Percentiles rank a stretch among this genome's conserved stretches.
Conservation (phyloP, 2,113 vertebrate species). For the Callithrix jacchus region DNA sequence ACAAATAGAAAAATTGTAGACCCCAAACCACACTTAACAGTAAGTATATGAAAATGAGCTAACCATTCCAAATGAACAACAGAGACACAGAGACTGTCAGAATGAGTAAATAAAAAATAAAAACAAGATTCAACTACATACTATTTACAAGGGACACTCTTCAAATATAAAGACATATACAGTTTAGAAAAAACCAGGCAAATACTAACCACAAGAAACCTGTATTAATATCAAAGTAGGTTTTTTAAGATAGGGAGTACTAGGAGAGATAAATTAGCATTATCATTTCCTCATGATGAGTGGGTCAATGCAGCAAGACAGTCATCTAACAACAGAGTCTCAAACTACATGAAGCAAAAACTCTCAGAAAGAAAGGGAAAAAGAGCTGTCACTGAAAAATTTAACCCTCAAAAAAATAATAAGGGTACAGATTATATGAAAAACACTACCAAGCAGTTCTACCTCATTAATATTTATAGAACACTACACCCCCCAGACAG, state of each 20-base stretch:
- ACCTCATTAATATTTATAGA: slow-evolving; percentile 5
- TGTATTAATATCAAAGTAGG: background rate
- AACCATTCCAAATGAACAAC: background rate
- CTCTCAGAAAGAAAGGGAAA: background rate
- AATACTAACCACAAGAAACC: background rate
- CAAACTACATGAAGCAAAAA: background rate
- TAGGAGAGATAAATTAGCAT: background rate
- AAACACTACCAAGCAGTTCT: background rate
- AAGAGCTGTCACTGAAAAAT: background rate
- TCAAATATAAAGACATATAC: background rate
- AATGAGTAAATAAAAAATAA: background rate
- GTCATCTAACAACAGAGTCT: background rate
- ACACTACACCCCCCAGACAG: background rate
- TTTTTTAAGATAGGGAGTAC: background rate
- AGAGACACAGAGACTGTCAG: background rate
- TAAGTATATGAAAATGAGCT: background rate
- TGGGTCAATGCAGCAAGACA: background rate
- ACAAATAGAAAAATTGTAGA: background rate
- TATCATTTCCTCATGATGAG: background rate
- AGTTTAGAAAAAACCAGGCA: background rate
- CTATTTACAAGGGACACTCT: background rate
- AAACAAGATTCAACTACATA: background rate
- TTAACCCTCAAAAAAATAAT: background rate
- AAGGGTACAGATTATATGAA: background rate
- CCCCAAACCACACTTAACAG: background rate